phyloP scores from a whole-genome alignment of 2,113 vertebrate species.

The Xenotilapia longispinis region DNA sequence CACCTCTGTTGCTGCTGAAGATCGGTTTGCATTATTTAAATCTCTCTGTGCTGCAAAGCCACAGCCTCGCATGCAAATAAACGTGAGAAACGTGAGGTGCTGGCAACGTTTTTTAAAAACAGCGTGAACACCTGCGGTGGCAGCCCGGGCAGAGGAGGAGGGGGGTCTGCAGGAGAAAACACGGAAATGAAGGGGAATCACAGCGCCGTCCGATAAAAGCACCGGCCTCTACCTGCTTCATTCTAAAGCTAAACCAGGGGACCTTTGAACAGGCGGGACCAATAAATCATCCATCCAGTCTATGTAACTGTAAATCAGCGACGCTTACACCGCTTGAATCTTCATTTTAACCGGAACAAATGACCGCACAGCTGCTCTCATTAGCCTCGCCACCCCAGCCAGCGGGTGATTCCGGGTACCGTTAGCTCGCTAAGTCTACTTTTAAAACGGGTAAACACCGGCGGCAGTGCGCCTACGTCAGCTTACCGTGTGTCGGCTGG shows the following conservation, averaged over 20 bases:
- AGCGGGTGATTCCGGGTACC: neutral
- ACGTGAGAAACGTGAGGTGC: neutral
- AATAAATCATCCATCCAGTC: neutral
- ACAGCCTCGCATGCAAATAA: neutral
- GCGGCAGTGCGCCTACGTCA: neutral
- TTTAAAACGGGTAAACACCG: neutral
- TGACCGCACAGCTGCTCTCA: neutral
- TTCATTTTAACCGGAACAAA: neutral
- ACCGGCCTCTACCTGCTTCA: neutral
- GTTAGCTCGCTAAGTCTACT: neutral
- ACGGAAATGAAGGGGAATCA: neutral
- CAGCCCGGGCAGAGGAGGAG: neutral
- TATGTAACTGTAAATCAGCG: neutral
- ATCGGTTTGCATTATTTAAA: neutral
- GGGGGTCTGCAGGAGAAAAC: neutral
- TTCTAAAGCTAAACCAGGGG: too few relatives aligned
- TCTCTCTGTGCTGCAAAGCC: neutral
- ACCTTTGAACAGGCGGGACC: neutral
- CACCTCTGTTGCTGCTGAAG: neutral
- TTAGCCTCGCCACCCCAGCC: neutral
- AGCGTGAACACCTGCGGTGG: neutral
- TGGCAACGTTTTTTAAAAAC: neutral
- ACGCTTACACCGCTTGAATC: neutral
- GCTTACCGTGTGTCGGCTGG: neutral
- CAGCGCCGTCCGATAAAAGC: neutral